A percentile compares a stretch with the other conserved stretches of the same genome.
Conservation (phyloP, 2,888 invertebrate genomes). For the Xestia xanthographa region DNA sequence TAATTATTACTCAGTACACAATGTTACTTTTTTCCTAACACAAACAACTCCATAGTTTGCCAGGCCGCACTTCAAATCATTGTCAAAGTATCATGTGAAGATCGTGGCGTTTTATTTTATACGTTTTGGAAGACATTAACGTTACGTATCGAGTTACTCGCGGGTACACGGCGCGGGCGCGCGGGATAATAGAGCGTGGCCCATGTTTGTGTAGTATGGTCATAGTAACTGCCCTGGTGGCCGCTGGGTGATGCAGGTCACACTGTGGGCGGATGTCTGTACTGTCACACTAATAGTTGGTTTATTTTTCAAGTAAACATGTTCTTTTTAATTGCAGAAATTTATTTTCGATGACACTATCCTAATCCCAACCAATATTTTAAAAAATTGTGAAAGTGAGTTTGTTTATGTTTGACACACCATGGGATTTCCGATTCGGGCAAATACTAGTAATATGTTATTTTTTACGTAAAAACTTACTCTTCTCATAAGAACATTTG, state of each 20-base stretch:
- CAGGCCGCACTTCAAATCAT: slow-evolving; percentile 36
- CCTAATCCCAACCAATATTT: background rate
- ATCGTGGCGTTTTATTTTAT: slow-evolving; percentile 58
- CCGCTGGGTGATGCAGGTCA: slow-evolving; percentile 40
- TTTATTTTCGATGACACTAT: background rate
- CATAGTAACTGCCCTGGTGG: slow-evolving; percentile 63
- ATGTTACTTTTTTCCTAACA: slow-evolving; percentile 2
- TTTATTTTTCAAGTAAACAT: background rate
- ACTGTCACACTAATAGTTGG: slow-evolving; percentile 7
- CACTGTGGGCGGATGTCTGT: slow-evolving; percentile 43
- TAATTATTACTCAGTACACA: background rate
- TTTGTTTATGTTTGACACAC: background rate
- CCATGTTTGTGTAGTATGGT: slow-evolving; percentile 47
- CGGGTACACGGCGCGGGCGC: slow-evolving; percentile 12
- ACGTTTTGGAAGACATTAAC: slow-evolving; percentile 63
- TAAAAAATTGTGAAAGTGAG: background rate
- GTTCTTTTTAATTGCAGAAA: background rate
- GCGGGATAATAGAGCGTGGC: slow-evolving; percentile 51
- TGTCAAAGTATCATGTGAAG: slow-evolving; percentile 59
- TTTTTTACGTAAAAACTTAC: no score
- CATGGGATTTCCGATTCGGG: background rate
- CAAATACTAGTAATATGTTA: background rate
- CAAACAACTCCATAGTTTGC: slow-evolving; percentile 24
- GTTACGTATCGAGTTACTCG: slow-evolving; percentile 68
- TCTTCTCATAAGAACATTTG: background rate